Conservation (phyloP, 2,113 vertebrate species). For the Hippocampus mohnikei region DNA sequence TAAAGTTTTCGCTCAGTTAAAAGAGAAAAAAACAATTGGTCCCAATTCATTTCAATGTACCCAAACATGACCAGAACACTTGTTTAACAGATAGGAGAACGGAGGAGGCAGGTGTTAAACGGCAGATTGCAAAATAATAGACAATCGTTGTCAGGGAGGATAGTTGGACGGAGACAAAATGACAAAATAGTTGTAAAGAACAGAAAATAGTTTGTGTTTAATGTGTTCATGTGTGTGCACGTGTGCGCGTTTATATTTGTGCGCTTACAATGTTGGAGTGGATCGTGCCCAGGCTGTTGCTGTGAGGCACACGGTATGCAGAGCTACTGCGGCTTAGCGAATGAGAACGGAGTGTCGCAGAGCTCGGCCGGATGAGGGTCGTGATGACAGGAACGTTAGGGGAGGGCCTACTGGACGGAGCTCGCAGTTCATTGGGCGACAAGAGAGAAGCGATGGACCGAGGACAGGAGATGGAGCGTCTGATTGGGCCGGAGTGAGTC, state of each 20-base stretch:
- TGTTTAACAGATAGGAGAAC: conserved; percentile 28
- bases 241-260: background rate
- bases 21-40: conserved; percentile 2
- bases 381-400: conserved; percentile 73
- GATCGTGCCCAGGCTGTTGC: conserved; percentile 73
- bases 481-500: conserved; percentile 77
- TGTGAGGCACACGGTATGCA: conserved; percentile 73
- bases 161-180: conserved; percentile 32
- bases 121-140: conserved; percentile 51
- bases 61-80: conserved; percentile 23
- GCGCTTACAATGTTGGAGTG: conserved; percentile 81
- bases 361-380: conserved; percentile 67
- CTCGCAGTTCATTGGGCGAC: conserved; percentile 76
- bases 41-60: conserved; percentile 12
- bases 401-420: conserved; percentile 72
- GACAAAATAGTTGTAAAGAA: conserved; percentile 1
- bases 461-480: conserved; percentile 93
- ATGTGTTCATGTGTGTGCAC: background rate
- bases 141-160: conserved; percentile 29
- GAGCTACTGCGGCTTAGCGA: conserved; percentile 87
- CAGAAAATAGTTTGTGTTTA: background rate
- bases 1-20: conserved; percentile 14
- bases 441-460: conserved; percentile 86
- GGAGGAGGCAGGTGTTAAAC: conserved; percentile 49
- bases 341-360: conserved; percentile 81